Evolutionary conservation across 1,140 invertebrate species (phyloP).

Genomic region (Bombus sylvicola): DNA sequence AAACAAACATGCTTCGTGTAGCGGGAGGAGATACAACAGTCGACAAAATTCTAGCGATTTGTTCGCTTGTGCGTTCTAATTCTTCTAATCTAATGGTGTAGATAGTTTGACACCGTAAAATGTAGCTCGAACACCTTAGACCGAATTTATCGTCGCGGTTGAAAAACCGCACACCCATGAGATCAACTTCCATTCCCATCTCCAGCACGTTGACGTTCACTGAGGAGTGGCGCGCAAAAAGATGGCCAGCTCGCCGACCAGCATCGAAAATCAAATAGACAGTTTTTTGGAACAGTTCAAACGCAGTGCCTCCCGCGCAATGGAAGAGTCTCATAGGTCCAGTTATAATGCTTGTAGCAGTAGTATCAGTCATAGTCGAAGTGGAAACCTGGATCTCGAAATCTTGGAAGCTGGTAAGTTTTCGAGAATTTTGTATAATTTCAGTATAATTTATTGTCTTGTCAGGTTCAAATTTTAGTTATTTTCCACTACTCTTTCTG

Average conservation of each 20-base stretch:
- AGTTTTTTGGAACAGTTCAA: constrained; percentile 91
- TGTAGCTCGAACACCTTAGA: constrained; percentile 26
- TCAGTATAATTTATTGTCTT: background rate
- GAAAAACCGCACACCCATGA: constrained; percentile 35
- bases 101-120: constrained; percentile 27
- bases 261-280: constrained; percentile 91
- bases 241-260: constrained; percentile 87
- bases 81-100: background rate
- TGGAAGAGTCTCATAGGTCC: constrained; percentile 84
- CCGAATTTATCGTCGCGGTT: constrained; percentile 7
- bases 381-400: constrained; percentile 79
- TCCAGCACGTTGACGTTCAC: constrained; percentile 31
- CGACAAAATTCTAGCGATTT: constrained; percentile 42
- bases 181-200: constrained; percentile 35
- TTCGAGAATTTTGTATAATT: background rate
- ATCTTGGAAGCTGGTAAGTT: constrained; percentile 79
- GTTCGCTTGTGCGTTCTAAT: constrained; percentile 25
- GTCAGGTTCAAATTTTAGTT: background rate
- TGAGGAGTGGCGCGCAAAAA: constrained; percentile 54
- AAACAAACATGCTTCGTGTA: constrained; percentile 64
- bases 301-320: constrained; percentile 88
- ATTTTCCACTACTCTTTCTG: too few relatives aligned
- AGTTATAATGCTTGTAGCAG: constrained; percentile 75
- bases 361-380: constrained; percentile 77
- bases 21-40: constrained; percentile 56